Evolutionary conservation across 2,888 invertebrate genomes (phyloP).

Genomic region (Labia minor): DNA sequence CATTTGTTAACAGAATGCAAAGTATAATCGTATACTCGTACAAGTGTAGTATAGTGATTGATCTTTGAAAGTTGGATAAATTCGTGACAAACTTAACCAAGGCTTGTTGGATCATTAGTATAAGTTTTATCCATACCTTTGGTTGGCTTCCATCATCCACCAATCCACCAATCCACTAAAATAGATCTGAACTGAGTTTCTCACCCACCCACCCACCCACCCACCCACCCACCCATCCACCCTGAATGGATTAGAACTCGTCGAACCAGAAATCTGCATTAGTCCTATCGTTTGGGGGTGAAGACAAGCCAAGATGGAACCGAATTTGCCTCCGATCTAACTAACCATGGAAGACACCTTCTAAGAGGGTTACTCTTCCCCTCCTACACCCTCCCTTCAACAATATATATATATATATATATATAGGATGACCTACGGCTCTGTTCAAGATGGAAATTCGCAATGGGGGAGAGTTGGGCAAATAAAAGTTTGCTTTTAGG

Average conservation of each 20-base stretch:
- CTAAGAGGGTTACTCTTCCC: neutral
- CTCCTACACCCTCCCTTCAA: neutral
- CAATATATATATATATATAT: no score
- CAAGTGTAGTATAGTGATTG: no score
- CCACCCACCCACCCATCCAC: neutral
- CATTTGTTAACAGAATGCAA: no score
- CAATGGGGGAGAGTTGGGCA: neutral
- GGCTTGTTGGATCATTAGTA: neutral
- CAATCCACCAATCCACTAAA: neutral
- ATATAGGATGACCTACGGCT: neutral
- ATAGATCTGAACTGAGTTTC: neutral
- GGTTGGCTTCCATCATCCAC: neutral
- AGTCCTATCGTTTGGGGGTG: neutral
- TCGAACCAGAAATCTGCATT: neutral
- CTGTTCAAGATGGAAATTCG: neutral
- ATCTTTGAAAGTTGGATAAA: neutral
- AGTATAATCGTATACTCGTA: no score
- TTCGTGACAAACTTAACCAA: neutral
- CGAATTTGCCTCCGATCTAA: neutral
- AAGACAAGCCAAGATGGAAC: neutral
- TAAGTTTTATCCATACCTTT: neutral
- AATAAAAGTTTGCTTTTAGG: constrained; percentile 13
- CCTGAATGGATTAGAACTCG: neutral
- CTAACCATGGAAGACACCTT: neutral
- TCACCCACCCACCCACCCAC: neutral